Conservation (phyloP, 2,888 invertebrate genomes). For the Melangyna quadrimaculata region DNA sequence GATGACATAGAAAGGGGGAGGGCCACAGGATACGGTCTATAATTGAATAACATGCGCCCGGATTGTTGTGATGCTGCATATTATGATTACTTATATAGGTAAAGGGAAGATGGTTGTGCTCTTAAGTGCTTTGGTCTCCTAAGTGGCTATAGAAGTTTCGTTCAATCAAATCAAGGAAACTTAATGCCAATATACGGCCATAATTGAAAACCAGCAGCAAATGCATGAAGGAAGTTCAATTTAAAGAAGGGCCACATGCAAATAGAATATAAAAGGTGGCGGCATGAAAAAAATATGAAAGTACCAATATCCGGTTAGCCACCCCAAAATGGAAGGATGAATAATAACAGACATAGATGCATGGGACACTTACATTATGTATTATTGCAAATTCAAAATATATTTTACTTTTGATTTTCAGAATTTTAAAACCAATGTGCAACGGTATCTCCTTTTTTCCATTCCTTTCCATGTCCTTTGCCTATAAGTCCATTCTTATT, state of each 20-base stretch:
- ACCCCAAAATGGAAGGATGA: too few species aligned
- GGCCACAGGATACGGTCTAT: neutral
- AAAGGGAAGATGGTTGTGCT: slow-evolving; percentile 37
- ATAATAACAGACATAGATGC: too few species aligned
- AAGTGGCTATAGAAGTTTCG: slow-evolving; percentile 50
- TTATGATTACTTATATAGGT: neutral
- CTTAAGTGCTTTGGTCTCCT: slow-evolving; percentile 60
- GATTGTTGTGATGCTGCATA: neutral
- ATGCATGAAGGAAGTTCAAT: slow-evolving; percentile 6
- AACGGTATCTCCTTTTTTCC: too few species aligned
- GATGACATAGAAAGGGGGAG: neutral
- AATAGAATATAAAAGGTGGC: neutral
- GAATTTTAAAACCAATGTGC: too few species aligned
- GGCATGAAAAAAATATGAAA: neutral
- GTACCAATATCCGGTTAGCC: too few species aligned
- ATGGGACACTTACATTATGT: too few species aligned
- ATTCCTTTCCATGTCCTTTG: too few species aligned
- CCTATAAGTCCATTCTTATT: too few species aligned
- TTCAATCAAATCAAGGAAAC: slow-evolving; percentile 56
- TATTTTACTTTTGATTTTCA: too few species aligned
- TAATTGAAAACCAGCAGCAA: slow-evolving; percentile 45
- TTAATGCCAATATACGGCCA: slow-evolving; percentile 45
- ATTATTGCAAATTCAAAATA: too few species aligned
- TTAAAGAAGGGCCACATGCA: neutral
- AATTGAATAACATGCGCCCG: slow-evolving; percentile 51